Percentiles rank a stretch among this genome's conserved stretches.
Evolutionary conservation across 1,140 invertebrate genomes (phyloP).

Genomic region (Thaumetopoea pityocampa): DNA sequence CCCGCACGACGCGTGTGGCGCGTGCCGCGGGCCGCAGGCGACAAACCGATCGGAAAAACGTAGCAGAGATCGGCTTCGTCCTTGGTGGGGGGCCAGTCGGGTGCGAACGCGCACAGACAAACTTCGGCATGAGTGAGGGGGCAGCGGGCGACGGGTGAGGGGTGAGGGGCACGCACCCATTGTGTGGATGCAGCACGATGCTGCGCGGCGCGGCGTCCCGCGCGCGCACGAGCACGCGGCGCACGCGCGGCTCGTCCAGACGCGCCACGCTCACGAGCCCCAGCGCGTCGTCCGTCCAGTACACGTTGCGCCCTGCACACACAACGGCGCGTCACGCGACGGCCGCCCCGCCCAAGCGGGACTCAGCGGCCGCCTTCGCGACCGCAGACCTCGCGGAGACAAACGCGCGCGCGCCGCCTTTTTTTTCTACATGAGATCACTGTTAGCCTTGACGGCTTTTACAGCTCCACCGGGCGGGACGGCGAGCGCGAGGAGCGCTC

Average conservation of each 20-base stretch:
- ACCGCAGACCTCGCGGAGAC: too few species aligned
- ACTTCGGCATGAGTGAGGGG: too few species aligned
- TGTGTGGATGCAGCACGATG: constrained; percentile 83
- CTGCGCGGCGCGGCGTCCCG: constrained; percentile 78
- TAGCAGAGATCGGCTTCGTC: too few species aligned
- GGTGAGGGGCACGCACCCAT: constrained; percentile 47
- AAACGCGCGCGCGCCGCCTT: too few species aligned
- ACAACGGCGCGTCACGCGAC: neutral
- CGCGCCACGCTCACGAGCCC: constrained; percentile 79
- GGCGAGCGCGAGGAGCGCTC: too few species aligned
- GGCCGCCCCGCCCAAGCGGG: neutral
- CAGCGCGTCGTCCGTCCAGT: constrained; percentile 86
- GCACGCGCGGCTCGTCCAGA: constrained; percentile 72
- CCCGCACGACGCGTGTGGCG: neutral
- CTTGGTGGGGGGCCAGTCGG: too few species aligned
- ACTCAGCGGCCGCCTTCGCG: neutral
- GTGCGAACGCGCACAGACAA: too few species aligned
- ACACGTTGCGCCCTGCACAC: constrained; percentile 82
- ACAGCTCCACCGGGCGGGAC: too few species aligned
- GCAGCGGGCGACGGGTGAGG: too few species aligned
- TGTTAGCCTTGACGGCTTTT: too few species aligned
- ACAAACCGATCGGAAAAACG: too few species aligned
- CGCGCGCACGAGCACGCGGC: constrained; percentile 76
- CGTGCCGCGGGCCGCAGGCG: neutral
- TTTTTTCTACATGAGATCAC: too few species aligned